Conservation (phyloP, 1,140 invertebrate species). For the Batillaria attramentaria region DNA sequence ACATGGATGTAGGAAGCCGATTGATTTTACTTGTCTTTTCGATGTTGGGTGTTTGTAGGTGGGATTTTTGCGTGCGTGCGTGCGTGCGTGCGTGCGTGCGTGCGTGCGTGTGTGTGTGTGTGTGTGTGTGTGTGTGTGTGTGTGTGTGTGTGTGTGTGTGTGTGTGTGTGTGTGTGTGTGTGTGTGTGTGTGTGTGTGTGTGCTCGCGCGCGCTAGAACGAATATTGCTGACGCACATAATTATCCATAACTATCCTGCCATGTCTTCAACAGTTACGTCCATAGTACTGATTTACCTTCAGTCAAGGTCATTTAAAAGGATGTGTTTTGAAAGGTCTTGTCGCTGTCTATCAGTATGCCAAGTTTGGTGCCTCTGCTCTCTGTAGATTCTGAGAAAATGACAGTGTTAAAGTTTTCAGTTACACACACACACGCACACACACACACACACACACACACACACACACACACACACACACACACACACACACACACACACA, state of each 20-base stretch:
- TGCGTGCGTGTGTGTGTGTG: background rate
- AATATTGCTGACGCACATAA: background rate
- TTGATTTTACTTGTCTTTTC: no score
- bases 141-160: slow-evolving; percentile 15
- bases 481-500: background rate
- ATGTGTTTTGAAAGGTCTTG: no score
- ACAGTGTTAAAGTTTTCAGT: no score
- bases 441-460: slow-evolving; percentile 14
- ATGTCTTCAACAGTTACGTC: no score
- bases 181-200: background rate
- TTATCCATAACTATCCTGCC: background rate
- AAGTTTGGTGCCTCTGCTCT: no score
- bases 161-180: background rate
- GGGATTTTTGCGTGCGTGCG: background rate
- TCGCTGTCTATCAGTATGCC: no score
- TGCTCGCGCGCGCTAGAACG: background rate
- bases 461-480: slow-evolving; percentile 5
- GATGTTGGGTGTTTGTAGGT: no score
- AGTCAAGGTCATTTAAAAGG: no score
- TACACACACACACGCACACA: slow-evolving; percentile 4
- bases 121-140: background rate
- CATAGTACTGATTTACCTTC: background rate
- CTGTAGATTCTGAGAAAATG: background rate
- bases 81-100: background rate
- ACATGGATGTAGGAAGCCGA: no score